A percentile compares a stretch with the other conserved stretches of the same genome.
These are phyloP conservation scores for Anarsia innoxiella DNA, from an alignment of 2,888 invertebrate species.

Conservation along the genomic window DNA sequence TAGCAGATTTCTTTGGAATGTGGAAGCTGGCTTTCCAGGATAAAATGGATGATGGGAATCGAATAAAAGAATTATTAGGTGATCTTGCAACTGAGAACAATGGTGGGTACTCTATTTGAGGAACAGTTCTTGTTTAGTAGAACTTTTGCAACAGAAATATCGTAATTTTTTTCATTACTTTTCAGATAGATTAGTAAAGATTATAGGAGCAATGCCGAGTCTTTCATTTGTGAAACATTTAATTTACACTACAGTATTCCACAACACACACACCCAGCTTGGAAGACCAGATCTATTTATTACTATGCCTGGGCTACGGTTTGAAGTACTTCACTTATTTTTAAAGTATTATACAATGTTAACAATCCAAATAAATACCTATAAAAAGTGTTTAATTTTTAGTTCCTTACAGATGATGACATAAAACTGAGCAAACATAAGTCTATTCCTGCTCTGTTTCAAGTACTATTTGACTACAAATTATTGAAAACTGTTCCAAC, in stretches of 20 bases:
- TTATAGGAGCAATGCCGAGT: conserved; percentile 76
- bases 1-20: conserved; percentile 75
- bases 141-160: too few relatives aligned
- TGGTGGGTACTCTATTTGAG: conserved; percentile 26
- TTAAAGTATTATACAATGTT: too few relatives aligned
- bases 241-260: conserved; percentile 75
- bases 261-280: conserved; percentile 67
- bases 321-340: conserved; percentile 73
- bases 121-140: too few relatives aligned
- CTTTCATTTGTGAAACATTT: conserved; percentile 77
- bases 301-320: conserved; percentile 75
- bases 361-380: neutral
- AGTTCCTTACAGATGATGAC: conserved; percentile 73
- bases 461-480: conserved; percentile 79
- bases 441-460: conserved; percentile 77
- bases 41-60: conserved; percentile 70
- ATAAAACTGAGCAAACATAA: conserved; percentile 77
- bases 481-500: conserved; percentile 77
- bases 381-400: conserved; percentile 31
- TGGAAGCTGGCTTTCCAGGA: conserved; percentile 75
- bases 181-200: conserved; percentile 71
- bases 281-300: conserved; percentile 80
- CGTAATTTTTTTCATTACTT: conserved; percentile 18
- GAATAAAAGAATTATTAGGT: conserved; percentile 69
- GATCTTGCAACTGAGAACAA: conserved; percentile 70